Evolutionary conservation across 2,113 vertebrate genomes (phyloP).

Genomic region (Fulmarus glacialis): DNA sequence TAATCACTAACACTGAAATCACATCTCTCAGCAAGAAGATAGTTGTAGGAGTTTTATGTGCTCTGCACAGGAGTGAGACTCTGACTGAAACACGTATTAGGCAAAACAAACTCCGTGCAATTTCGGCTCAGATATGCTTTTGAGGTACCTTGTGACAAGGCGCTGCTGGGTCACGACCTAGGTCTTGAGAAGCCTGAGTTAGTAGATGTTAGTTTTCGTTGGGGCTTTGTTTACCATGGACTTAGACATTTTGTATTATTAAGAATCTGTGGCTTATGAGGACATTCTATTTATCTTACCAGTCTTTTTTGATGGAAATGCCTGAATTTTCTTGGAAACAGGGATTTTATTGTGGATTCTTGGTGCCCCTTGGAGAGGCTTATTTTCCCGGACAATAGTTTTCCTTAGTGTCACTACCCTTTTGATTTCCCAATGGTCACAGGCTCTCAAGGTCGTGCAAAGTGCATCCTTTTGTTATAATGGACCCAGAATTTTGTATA

Average conservation of each 20-base stretch:
- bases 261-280: conserved; percentile 78
- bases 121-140: conserved; percentile 53
- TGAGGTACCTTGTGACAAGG: conserved; percentile 63
- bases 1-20: not conserved
- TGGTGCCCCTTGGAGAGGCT: conserved; percentile 77
- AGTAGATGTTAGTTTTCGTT: conserved; percentile 73
- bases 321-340: conserved; percentile 77
- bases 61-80: not conserved
- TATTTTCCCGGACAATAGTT: conserved; percentile 78
- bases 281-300: conserved; percentile 78
- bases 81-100: not conserved
- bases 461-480: conserved; percentile 79
- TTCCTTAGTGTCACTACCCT: conserved; percentile 76
- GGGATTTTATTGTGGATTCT: conserved; percentile 79
- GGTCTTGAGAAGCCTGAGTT: conserved; percentile 74
- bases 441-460: conserved; percentile 73
- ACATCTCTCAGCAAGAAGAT: not conserved
- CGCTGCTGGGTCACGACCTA: conserved; percentile 60
- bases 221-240: conserved; percentile 75
- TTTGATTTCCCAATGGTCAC: conserved; percentile 77
- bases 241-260: conserved; percentile 78
- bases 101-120: conserved; percentile 8
- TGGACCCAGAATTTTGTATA: conserved; percentile 55
- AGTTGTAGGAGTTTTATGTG: not conserved
- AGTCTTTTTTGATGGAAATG: conserved; percentile 80